A percentile compares a stretch with the other conserved stretches of the same genome.
Evolutionary conservation across 2,113 vertebrate species (phyloP).

Genomic region (Sander lucioperca): DNA sequence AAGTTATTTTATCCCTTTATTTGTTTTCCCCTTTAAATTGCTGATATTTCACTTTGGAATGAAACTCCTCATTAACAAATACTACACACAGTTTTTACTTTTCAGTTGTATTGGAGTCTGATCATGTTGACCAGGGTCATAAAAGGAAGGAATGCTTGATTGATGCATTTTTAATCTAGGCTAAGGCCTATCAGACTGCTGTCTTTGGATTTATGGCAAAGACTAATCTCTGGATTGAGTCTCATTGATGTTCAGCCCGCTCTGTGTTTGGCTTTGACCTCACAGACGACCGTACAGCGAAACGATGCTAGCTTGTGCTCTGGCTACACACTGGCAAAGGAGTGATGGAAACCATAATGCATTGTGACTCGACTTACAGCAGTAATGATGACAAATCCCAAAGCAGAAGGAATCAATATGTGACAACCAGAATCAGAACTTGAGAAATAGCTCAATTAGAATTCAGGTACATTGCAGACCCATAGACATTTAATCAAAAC

Average conservation of each 20-base stretch:
- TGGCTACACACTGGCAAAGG: conserved; percentile 35
- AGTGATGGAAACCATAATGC: conserved; percentile 35
- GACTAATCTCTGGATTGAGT: conserved; percentile 6
- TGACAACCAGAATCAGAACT: conserved; percentile 10
- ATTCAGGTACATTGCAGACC: background rate
- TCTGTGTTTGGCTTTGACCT: conserved; percentile 33
- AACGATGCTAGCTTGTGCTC: conserved; percentile 44
- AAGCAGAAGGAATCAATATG: conserved; percentile 30
- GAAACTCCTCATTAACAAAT: background rate
- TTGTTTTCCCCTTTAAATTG: background rate
- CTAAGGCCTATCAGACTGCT: background rate
- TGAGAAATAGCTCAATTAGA: conserved; percentile 37
- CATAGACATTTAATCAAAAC: conserved; percentile 21
- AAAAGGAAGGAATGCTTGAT: background rate
- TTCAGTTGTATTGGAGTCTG: background rate
- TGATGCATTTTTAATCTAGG: background rate
- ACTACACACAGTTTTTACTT: background rate
- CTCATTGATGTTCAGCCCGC: background rate
- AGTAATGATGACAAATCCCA: conserved; percentile 48
- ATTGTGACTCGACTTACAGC: conserved; percentile 12
- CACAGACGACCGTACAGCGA: background rate
- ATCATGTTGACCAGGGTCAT: background rate
- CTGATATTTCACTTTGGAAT: background rate
- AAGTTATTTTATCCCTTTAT: background rate
- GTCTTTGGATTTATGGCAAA: background rate